Base-by-base conservation (phyloP, 2,113 vertebrate genomes). In the Misgurnus anguillicaudatus region DNA sequence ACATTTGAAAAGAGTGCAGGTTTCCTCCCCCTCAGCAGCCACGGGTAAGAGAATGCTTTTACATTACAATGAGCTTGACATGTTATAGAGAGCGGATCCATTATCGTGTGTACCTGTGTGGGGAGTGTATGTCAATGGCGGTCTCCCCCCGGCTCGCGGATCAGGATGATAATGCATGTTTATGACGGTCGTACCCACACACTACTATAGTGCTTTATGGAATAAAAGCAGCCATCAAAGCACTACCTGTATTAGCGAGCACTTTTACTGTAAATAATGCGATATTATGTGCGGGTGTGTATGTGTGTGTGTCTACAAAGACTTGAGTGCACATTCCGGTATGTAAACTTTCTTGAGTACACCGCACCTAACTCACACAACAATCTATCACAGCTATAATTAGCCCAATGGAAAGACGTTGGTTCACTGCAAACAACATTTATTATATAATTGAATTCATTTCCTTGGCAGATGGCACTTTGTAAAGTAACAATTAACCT, bases 61-160 rank as follows among this genome's bases (percentile, higher is more conserved):
- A 91, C 91, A 92, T 92, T 88, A 92, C 92, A 91, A 93, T 90
- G 91, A 90, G 90, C 86, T 87, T 90, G 90, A 90, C 90, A 91
- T 91, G 90, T 90, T 90, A 85, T 86, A 87, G 88, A 91, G 87
- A 90, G 88, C 88, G 85, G 84, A 92, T 91, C 89, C 90, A 92
- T 93, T 92, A 92, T 89, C 88, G 92, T 91, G 91, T 89, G 89
- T 90, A 91, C 89, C 89, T 85, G 83, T 85, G 83, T 79, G 73
- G 79, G 78, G 80, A 67, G 73, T 66, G 78, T 72, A 80, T 81
- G 79, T 84, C 76, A 78, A 81, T 81, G 76, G 83, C 58, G 63
- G 76, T 76, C 70, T 81, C 76, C 75, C 79, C 64, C 77, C 45
- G 65, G 72, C 75, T 75, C 53, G 8, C 31, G 73, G 83, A 82